Conservation (phyloP, 2,797 vertebrate species). For the Hydrocynus forskahlii region DNA sequence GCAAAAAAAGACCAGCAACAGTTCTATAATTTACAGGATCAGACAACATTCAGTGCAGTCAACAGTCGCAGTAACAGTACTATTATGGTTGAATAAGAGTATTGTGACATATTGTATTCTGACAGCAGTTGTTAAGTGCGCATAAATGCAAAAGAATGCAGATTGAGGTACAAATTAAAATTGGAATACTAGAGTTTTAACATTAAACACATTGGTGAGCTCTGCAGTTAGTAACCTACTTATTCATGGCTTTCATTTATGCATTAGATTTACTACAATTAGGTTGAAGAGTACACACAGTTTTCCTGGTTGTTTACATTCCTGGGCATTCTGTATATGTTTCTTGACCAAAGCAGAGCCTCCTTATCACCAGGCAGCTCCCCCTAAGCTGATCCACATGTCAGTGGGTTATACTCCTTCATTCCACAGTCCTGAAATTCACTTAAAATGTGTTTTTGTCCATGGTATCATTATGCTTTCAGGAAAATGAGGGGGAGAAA, state of each 20-base stretch:
- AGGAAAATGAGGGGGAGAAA: neutral
- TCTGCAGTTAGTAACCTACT: neutral
- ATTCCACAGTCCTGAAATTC: conserved; percentile 5
- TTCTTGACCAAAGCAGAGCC: neutral
- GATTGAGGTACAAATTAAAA: too few species aligned
- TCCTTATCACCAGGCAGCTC: conserved; percentile 11
- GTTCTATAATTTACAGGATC: too few species aligned
- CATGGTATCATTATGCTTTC: neutral
- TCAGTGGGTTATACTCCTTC: conserved; percentile 20
- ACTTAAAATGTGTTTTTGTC: neutral
- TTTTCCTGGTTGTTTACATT: conserved; percentile 24
- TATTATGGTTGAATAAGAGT: too few species aligned
- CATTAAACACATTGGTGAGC: too few species aligned
- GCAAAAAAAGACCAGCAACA: too few species aligned
- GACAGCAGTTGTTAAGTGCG: too few species aligned
- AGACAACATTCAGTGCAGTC: too few species aligned
- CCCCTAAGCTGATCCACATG: neutral
- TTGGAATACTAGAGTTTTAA: too few species aligned
- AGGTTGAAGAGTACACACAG: neutral
- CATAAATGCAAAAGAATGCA: too few species aligned
- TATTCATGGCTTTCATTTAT: neutral
- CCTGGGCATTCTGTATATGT: conserved; percentile 1
- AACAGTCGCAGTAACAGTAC: too few species aligned
- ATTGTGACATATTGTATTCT: too few species aligned
- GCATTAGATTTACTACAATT: neutral